Evolutionary conservation across 2,113 vertebrate genomes (phyloP).

Genomic region (Gallinago paraguaiae): DNA sequence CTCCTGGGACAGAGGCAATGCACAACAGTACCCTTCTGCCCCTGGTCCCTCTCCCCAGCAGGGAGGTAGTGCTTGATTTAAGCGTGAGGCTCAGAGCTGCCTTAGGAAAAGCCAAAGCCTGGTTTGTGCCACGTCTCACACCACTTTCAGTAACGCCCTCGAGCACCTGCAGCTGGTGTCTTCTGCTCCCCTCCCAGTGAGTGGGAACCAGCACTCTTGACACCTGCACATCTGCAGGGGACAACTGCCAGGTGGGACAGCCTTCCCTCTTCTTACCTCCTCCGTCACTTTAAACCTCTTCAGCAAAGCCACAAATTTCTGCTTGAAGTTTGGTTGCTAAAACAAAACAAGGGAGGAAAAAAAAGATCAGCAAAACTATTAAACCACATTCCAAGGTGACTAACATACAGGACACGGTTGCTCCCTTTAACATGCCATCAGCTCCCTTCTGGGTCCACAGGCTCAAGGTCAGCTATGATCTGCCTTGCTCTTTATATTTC

Average conservation of each 20-base stretch:
- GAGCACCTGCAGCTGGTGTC: background rate
- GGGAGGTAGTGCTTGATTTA: background rate
- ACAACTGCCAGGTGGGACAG: background rate
- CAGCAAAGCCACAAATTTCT: slow-evolving; percentile 93
- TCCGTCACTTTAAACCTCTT: slow-evolving; percentile 94
- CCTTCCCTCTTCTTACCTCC: slow-evolving; percentile 80
- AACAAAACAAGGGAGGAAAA: slow-evolving; percentile 15
- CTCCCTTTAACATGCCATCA: background rate
- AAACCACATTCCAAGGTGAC: background rate
- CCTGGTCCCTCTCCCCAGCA: background rate
- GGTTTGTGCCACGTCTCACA: background rate
- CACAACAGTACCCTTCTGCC: background rate
- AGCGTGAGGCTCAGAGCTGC: background rate
- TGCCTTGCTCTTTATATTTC: background rate
- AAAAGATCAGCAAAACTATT: background rate
- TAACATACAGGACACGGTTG: background rate
- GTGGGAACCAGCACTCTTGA: background rate
- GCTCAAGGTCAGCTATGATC: background rate
- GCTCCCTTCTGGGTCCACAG: background rate
- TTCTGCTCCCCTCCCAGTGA: background rate
- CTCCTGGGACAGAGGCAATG: background rate
- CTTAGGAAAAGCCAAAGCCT: background rate
- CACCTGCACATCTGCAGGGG: background rate
- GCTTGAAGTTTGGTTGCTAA: slow-evolving; percentile 99
- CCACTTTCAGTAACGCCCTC: background rate